phyloP scores from a whole-genome alignment of 1,140 invertebrate species.

The Drosophila tani region DNA sequence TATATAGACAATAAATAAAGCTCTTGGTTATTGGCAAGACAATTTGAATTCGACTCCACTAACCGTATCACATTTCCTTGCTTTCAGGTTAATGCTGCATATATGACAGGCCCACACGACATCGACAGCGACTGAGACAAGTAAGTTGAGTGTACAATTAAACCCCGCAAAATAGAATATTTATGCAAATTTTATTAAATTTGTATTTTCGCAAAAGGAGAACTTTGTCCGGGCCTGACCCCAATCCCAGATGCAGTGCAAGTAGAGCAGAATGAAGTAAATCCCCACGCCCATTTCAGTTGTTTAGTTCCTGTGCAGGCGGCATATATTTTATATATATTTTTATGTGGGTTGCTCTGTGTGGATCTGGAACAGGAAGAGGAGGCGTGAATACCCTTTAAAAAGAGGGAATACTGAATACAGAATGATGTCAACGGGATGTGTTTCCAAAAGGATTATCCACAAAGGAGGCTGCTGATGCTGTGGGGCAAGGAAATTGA shows the following conservation, averaged over 20 bases:
- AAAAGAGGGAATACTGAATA: slow-evolving; percentile 1
- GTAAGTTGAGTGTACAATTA: slow-evolving; percentile 67
- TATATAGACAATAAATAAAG: slow-evolving; percentile 47
- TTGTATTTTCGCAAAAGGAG: slow-evolving; percentile 1
- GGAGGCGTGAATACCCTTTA: slow-evolving; percentile 12
- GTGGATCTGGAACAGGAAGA: slow-evolving; percentile 3
- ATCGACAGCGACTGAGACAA: slow-evolving; percentile 67
- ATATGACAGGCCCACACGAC: slow-evolving; percentile 68
- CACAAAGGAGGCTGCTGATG: slow-evolving; percentile 35
- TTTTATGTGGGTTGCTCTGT: slow-evolving; percentile 36
- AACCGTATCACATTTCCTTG: slow-evolving; percentile 28
- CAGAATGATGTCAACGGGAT: slow-evolving; percentile 27
- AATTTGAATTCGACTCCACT: slow-evolving; percentile 26
- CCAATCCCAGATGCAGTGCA: slow-evolving; percentile 33
- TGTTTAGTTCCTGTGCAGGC: slow-evolving; percentile 50
- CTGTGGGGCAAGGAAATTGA: slow-evolving; percentile 21
- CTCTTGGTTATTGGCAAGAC: slow-evolving; percentile 17
- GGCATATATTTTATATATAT: slow-evolving; percentile 53
- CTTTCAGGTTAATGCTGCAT: slow-evolving; percentile 75
- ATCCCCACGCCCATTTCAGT: slow-evolving; percentile 27
- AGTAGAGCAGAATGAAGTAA: slow-evolving; percentile 40
- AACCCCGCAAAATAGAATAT: slow-evolving; percentile 37
- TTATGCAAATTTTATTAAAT: slow-evolving; percentile 43
- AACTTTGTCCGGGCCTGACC: slow-evolving; percentile 51
- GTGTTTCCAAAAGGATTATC: slow-evolving; percentile 25